Percentiles rank a stretch among this genome's conserved stretches.
Conservation (phyloP, 2,888 invertebrate genomes). For the Perizoma flavofasciatum region DNA sequence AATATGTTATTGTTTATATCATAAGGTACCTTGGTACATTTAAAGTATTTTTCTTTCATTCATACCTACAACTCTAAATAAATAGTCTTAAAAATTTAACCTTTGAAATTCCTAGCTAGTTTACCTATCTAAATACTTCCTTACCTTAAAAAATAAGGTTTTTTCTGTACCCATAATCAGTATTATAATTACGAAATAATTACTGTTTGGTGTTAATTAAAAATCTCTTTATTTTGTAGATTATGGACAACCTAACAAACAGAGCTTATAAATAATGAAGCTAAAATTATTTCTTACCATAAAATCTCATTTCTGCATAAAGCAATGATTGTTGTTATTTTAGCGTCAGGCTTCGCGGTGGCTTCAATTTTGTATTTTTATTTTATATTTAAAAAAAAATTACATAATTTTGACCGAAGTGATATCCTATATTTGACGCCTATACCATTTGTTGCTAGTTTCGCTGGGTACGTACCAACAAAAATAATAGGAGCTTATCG, state of each 20-base stretch:
- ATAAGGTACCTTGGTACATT: no score
- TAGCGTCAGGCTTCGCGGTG: conserved; percentile 33
- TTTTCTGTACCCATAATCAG: no score
- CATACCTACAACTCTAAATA: no score
- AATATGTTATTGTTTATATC: no score
- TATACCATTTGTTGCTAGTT: conserved; percentile 32
- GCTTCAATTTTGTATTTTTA: conserved; percentile 37
- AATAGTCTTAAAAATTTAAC: no score
- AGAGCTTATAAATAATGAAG: conserved; percentile 28
- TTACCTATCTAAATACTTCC: no score
- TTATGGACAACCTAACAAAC: conserved; percentile 26
- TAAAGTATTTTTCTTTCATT: no score
- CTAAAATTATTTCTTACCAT: conserved; percentile 21
- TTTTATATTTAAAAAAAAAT: conserved; percentile 35
- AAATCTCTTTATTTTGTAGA: neutral
- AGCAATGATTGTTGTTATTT: conserved; percentile 36
- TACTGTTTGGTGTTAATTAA: neutral
- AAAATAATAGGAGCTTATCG: neutral
- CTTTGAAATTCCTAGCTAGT: no score
- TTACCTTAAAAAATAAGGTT: no score
- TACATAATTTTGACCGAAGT: conserved; percentile 28
- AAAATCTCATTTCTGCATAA: conserved; percentile 12
- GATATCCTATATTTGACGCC: conserved; percentile 36
- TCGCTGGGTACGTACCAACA: conserved; percentile 33
- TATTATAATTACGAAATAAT: no score